Base-by-base conservation (phyloP, 2,888 invertebrate species). In the Epinotia demarniana region DNA sequence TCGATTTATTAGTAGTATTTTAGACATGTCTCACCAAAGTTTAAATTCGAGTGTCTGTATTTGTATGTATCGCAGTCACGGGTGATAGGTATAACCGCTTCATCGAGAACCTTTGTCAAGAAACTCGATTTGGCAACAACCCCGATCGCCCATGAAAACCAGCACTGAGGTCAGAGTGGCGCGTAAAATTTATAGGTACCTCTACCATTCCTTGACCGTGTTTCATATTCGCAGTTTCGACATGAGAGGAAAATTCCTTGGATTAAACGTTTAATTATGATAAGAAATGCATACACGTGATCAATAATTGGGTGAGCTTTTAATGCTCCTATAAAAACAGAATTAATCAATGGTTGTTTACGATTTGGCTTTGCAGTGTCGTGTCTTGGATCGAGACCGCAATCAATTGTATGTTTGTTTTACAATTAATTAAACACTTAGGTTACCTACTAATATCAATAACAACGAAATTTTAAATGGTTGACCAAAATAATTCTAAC, bases 151-250 rank as follows among this genome's bases (percentile, higher is more conserved):
- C 39, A 53, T 66, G 70, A 63, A 70, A 66, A 66, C n/a, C 19
- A n/a, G 11, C 16, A 18, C 53, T 60, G 46, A 70, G 74, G 70
- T 53, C 70, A 49, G 55, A 75, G 46, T 66, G 70, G 75, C 11
- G 43, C 66, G 66, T 75, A 39, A 71, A 71, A 61, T 73, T 67
- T 67, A 73, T 66, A n/a, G n/a, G n/a, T n/a, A 75, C 27, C 71
- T 46, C 23, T 27, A 60, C 61, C 67, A 2, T 60, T 67, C 75
- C 75, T 66, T 75, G 75, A 75, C 75, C 71, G 66, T 71, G 75
- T 66, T 75, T 60, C 75, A 71, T 67, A 67, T 75, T 74, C 16
- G 55, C 60, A 46, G 66, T 75, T 75, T 71, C 75, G 75, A 27
- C 64, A 75, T 43, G 39, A 3, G 57, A 66, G 75, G 75, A 75